These are phyloP conservation scores for Falco punctatus DNA, from an alignment of 2,113 vertebrate species.

Conservation along the genomic window DNA sequence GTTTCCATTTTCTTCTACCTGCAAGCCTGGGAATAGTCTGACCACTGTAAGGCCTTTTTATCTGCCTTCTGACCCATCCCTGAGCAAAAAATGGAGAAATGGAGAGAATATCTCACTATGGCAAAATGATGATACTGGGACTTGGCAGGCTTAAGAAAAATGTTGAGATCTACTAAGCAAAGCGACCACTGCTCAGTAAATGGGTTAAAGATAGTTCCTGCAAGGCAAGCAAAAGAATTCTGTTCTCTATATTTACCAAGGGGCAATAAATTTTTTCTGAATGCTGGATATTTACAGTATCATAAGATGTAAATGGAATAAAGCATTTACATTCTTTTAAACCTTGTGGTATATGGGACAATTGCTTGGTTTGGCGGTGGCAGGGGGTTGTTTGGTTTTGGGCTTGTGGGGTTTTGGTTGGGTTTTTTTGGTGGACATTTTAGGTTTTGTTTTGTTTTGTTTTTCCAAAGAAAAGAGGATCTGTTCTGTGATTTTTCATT, in stretches of 20 bases:
- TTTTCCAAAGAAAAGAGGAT: background rate
- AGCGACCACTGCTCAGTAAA: background rate
- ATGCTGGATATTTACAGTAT: background rate
- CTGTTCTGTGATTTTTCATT: background rate
- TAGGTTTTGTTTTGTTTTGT: background rate
- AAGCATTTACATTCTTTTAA: background rate
- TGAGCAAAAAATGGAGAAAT: background rate
- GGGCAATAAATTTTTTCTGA: background rate
- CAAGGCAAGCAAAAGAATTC: background rate
- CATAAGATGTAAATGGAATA: background rate
- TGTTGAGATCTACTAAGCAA: background rate
- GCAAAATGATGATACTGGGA: background rate
- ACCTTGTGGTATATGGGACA: background rate
- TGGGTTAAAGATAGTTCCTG: background rate
- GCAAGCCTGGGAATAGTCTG: background rate
- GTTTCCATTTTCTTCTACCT: background rate
- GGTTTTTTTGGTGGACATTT: background rate
- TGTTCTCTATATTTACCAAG: background rate
- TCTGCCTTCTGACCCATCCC: background rate
- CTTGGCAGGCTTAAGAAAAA: background rate
- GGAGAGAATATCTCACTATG: background rate
- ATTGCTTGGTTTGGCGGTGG: background rate
- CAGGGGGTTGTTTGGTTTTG: background rate
- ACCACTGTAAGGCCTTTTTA: background rate
- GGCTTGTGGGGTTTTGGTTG: fast-evolving